phyloP scores from a whole-genome alignment of 1,140 invertebrate species.

The Papilio glaucus region DNA sequence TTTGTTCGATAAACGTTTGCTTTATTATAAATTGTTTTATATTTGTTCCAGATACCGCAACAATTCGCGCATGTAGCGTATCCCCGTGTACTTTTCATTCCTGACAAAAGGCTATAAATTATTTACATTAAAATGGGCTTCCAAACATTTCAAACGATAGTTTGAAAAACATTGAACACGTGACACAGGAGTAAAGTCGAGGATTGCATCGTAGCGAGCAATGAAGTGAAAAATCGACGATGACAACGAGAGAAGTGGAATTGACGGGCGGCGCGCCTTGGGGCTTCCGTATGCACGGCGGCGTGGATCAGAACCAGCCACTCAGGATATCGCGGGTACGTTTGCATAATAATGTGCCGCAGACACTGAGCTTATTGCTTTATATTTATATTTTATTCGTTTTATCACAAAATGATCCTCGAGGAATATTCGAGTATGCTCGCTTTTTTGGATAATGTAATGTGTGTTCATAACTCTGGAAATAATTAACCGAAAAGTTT shows the following conservation, averaged over 20 bases:
- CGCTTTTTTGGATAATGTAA: background rate
- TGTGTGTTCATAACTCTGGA: background rate
- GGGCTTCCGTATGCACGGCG: conserved; percentile 95
- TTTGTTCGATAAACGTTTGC: no score
- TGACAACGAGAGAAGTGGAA: conserved; percentile 88
- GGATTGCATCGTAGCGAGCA: conserved; percentile 43
- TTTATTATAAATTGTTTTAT: background rate
- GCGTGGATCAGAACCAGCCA: conserved; percentile 88
- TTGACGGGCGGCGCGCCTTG: conserved; percentile 93
- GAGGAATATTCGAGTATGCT: background rate
- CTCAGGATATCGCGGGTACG: conserved; percentile 92
- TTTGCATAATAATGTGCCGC: conserved; percentile 46
- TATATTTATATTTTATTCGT: conserved; percentile 29
- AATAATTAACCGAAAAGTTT: background rate
- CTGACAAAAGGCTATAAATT: background rate
- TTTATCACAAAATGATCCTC: background rate
- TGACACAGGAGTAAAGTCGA: conserved; percentile 43
- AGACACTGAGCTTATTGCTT: conserved; percentile 17
- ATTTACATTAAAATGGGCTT: conserved; percentile 44
- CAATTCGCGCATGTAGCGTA: no score
- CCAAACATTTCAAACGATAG: conserved; percentile 48
- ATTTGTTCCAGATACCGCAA: conserved; percentile 9
- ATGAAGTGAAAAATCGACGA: conserved; percentile 73
- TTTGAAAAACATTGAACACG: conserved; percentile 32
- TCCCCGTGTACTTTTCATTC: background rate